phyloP scores from a whole-genome alignment of 2,888 invertebrate species.

The Chrysopilus asiliformis region DNA sequence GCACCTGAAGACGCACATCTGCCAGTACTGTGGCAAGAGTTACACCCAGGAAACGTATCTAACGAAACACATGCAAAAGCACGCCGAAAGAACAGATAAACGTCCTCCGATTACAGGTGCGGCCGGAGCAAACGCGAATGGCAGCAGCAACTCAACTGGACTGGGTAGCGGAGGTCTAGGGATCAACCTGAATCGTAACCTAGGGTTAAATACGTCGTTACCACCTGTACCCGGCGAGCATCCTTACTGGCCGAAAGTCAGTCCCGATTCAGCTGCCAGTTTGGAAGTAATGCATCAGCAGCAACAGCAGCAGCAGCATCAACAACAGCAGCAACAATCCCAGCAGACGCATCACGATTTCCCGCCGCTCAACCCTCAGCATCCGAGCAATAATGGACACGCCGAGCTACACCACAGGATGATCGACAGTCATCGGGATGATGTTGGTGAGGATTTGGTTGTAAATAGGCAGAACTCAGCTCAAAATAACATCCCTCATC shows the following conservation, averaged over 20 bases:
- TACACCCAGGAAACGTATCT: conserved; percentile 99
- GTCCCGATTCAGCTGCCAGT: conserved; percentile 55
- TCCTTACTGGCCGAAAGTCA: conserved; percentile 78
- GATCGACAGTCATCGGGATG: conserved; percentile 35
- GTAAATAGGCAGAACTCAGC: conserved; percentile 10
- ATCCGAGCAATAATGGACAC: conserved; percentile 23
- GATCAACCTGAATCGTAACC: conserved; percentile 33
- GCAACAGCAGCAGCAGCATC: conserved; percentile 50
- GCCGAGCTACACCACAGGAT: conserved; percentile 37
- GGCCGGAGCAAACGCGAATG: too few species aligned
- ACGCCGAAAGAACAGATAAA: conserved; percentile 84
- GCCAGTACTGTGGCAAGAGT: conserved; percentile 98
- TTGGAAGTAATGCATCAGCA: conserved; percentile 50
- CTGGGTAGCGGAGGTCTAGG: too few species aligned
- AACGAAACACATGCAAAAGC: conserved; percentile 99
- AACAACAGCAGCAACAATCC: conserved; percentile 34
- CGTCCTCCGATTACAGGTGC: conserved; percentile 62
- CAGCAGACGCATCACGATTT: conserved; percentile 38
- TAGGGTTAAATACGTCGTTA: conserved; percentile 23
- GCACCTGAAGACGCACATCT: conserved; percentile 98
- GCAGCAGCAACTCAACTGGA: too few species aligned
- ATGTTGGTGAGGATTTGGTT: conserved; percentile 29
- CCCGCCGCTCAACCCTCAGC: conserved; percentile 32
- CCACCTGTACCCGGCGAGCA: conserved; percentile 41
- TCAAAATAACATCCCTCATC: conserved; percentile 5